phyloP scores from a whole-genome alignment of 1,140 invertebrate genomes.

The Hyles euphorbiae region DNA sequence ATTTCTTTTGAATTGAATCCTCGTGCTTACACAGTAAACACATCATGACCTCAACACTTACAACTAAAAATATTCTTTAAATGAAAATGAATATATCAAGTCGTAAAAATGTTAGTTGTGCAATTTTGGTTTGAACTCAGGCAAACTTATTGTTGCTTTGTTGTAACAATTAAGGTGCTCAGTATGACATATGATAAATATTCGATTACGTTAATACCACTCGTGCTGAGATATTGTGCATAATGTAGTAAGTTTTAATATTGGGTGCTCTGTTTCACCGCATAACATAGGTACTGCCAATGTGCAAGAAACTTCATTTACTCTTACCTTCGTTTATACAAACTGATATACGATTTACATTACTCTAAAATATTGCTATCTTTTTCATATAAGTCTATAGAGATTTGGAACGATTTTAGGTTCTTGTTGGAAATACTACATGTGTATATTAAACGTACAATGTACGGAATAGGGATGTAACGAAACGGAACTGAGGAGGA shows the following conservation, averaged over 20 bases:
- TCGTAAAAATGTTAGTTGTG: slow-evolving; percentile 63
- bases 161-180: slow-evolving; percentile 62
- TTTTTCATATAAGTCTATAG: slow-evolving; percentile 74
- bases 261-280: slow-evolving; percentile 56
- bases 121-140: slow-evolving; percentile 47
- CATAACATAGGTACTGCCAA: slow-evolving; percentile 47
- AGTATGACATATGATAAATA: slow-evolving; percentile 48
- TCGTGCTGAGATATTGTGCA: slow-evolving; percentile 72
- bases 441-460: no score
- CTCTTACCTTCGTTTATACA: slow-evolving; percentile 63
- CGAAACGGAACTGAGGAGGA: no score
- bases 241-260: slow-evolving; percentile 56
- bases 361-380: slow-evolving; percentile 75
- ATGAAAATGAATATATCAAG: slow-evolving; percentile 56
- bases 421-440: slow-evolving; percentile 35
- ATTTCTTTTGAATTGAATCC: slow-evolving; percentile 73
- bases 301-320: slow-evolving; percentile 61
- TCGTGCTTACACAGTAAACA: slow-evolving; percentile 81
- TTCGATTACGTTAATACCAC: slow-evolving; percentile 32
- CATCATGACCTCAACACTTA: slow-evolving; percentile 79
- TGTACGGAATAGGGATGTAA: no score
- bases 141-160: slow-evolving; percentile 54
- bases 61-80: slow-evolving; percentile 77
- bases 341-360: slow-evolving; percentile 72
- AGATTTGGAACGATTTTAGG: slow-evolving; percentile 54